phyloP scores from a whole-genome alignment of 2,797 vertebrate species.

The Sebastes variabilis region DNA sequence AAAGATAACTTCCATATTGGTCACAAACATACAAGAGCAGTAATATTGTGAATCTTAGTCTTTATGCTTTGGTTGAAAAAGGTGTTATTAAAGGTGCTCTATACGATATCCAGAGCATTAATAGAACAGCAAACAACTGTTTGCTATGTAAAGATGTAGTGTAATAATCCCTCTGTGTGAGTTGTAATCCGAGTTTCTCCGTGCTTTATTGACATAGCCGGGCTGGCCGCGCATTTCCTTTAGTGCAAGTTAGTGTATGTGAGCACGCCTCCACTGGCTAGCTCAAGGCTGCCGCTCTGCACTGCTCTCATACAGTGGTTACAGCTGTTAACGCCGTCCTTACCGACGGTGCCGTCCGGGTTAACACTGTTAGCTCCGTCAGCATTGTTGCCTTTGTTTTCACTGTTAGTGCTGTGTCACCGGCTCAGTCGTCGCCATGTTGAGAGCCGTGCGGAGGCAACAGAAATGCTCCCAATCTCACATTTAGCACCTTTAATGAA shows the following conservation, averaged over 20 bases:
- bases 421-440: too few relatives aligned
- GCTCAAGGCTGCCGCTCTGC: too few relatives aligned
- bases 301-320: too few relatives aligned
- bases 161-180: neutral
- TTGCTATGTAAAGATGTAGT: neutral
- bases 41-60: neutral
- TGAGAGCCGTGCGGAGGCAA: neutral
- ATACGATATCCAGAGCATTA: neutral
- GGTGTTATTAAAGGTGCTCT: neutral
- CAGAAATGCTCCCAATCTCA: neutral
- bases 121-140: neutral
- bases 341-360: too few relatives aligned
- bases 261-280: neutral
- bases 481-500: neutral
- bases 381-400: too few relatives aligned
- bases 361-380: too few relatives aligned
- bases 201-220: neutral
- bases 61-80: neutral
- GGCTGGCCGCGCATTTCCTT: rapidly evolving
- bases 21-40: neutral
- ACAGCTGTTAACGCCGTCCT: too few relatives aligned
- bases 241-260: neutral
- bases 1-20: slow-evolving; percentile 14
- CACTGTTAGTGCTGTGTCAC: too few relatives aligned
- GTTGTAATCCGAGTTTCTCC: neutral